A percentile compares a stretch with the other conserved stretches of the same genome.
Conservation (phyloP, 2,797 vertebrate genomes). For the Cygnus olor region DNA sequence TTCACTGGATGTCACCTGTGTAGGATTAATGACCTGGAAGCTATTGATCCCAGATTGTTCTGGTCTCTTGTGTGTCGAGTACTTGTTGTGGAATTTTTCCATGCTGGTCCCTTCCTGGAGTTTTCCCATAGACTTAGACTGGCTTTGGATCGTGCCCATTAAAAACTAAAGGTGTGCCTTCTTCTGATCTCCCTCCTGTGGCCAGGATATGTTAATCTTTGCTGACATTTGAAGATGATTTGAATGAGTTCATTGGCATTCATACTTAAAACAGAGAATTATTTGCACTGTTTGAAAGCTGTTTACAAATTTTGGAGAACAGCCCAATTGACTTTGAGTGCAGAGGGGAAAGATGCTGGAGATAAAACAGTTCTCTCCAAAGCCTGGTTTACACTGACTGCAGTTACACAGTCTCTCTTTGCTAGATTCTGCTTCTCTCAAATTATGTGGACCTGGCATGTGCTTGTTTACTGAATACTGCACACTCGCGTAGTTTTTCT, state of each 20-base stretch:
- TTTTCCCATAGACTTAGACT: not conserved
- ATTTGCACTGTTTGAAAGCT: constrained; percentile 3
- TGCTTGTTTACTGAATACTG: not conserved
- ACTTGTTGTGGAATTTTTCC: constrained; percentile 49
- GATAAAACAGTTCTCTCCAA: not conserved
- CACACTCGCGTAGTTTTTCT: not conserved
- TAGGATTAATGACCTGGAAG: constrained; percentile 77
- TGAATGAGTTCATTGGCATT: constrained; percentile 59
- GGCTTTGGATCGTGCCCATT: constrained; percentile 8
- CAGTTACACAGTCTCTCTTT: not conserved
- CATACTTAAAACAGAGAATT: constrained; percentile 14
- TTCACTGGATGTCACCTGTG: constrained; percentile 69
- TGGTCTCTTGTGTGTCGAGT: constrained; percentile 41
- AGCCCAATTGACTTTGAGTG: constrained; percentile 26
- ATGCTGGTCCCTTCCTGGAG: not conserved
- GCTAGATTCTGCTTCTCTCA: constrained; percentile 4
- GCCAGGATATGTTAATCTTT: constrained; percentile 53
- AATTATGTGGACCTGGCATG: not conserved
- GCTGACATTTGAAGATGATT: constrained; percentile 56
- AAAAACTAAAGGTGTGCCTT: not conserved
- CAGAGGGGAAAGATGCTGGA: not conserved
- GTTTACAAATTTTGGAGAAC: constrained; percentile 33
- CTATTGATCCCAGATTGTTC: constrained; percentile 73
- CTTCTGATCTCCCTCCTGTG: constrained; percentile 48
- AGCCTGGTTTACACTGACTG: not conserved